Evolutionary conservation across 2,888 invertebrate genomes (phyloP).

Genomic region (Ophion obscuratus): DNA sequence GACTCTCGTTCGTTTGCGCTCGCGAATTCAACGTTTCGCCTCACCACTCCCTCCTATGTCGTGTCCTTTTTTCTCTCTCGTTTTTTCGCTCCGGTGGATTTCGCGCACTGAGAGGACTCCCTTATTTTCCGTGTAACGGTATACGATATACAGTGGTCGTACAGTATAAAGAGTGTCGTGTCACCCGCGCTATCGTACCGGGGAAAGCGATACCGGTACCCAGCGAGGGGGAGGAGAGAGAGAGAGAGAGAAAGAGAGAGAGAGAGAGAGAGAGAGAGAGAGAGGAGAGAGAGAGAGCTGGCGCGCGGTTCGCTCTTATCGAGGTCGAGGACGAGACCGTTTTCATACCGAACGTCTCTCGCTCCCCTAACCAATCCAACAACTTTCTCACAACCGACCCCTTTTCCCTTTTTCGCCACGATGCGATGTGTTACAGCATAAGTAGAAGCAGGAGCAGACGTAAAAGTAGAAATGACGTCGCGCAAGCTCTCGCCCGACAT

Average conservation of each 20-base stretch:
- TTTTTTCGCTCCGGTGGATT: slow-evolving; percentile 4
- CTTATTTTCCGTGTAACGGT: slow-evolving; percentile 41
- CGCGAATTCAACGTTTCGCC: slow-evolving; percentile 38
- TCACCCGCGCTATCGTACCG: slow-evolving; percentile 40
- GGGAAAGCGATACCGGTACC: slow-evolving; percentile 28
- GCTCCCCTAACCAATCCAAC: slow-evolving; percentile 1
- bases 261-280: slow-evolving; percentile 25
- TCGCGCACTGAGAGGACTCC: not conserved
- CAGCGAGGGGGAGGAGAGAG: not conserved
- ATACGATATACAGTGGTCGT: slow-evolving; percentile 14
- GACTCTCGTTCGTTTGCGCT: slow-evolving; percentile 46
- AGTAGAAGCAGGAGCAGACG: slow-evolving; percentile 32
- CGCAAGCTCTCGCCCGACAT: not conserved
- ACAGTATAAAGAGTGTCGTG: slow-evolving; percentile 23
- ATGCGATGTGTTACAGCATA: slow-evolving; percentile 41
- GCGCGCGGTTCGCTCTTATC: slow-evolving; percentile 48
- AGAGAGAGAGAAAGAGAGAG: slow-evolving; percentile 26
- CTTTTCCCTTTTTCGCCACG: not conserved
- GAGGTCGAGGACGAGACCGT: slow-evolving; percentile 60
- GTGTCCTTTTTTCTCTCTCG: slow-evolving; percentile 5
- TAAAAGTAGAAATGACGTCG: slow-evolving; percentile 51
- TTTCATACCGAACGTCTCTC: slow-evolving; percentile 58
- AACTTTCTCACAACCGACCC: slow-evolving; percentile 4
- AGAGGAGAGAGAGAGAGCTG: slow-evolving; percentile 17
- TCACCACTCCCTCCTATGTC: slow-evolving; percentile 8